These are phyloP conservation scores for Odontesthes bonariensis DNA, from an alignment of 2,113 vertebrate genomes.

Conservation along the genomic window DNA sequence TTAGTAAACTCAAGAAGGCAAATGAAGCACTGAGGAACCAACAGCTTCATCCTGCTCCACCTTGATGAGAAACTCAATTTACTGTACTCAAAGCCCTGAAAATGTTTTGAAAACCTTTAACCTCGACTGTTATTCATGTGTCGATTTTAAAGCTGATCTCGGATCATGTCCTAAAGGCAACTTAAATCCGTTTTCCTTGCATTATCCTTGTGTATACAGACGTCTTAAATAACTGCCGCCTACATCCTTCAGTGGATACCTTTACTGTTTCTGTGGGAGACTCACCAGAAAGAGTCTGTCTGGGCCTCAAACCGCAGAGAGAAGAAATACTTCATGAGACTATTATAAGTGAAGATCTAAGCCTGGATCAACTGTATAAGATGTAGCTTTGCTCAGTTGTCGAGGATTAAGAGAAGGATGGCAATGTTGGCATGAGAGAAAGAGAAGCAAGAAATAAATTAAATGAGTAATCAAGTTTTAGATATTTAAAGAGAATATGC, in stretches of 20 bases:
- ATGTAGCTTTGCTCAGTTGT: slow-evolving; percentile 11
- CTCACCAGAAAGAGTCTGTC: slow-evolving; percentile 39
- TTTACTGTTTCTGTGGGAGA: slow-evolving; percentile 48
- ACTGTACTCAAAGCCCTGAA: slow-evolving; percentile 26
- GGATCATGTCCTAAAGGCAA: slow-evolving; percentile 42
- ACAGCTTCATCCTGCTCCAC: not conserved
- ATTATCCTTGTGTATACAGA: slow-evolving; percentile 50
- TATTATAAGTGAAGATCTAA: slow-evolving; percentile 62
- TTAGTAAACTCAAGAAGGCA: too few species aligned
- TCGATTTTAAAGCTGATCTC: slow-evolving; percentile 16
- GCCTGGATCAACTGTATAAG: slow-evolving; percentile 43
- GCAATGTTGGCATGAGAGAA: not conserved
- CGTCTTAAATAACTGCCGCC: slow-evolving; percentile 52
- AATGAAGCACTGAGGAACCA: not conserved
- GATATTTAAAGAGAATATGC: not conserved
- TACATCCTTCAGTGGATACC: slow-evolving; percentile 2
- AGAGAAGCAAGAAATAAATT: not conserved
- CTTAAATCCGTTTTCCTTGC: slow-evolving; percentile 52
- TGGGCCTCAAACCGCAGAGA: slow-evolving; percentile 56
- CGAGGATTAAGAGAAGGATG: not conserved
- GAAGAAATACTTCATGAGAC: slow-evolving; percentile 28
- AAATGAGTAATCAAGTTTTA: not conserved
- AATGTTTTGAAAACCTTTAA: slow-evolving; percentile 62
- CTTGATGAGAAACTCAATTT: slow-evolving; percentile 36
- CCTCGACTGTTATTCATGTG: slow-evolving; percentile 3